Percentiles rank a stretch among this genome's conserved stretches.
Conservation (phyloP, 2,797 vertebrate genomes). For the Silurus lanzhouensis region DNA sequence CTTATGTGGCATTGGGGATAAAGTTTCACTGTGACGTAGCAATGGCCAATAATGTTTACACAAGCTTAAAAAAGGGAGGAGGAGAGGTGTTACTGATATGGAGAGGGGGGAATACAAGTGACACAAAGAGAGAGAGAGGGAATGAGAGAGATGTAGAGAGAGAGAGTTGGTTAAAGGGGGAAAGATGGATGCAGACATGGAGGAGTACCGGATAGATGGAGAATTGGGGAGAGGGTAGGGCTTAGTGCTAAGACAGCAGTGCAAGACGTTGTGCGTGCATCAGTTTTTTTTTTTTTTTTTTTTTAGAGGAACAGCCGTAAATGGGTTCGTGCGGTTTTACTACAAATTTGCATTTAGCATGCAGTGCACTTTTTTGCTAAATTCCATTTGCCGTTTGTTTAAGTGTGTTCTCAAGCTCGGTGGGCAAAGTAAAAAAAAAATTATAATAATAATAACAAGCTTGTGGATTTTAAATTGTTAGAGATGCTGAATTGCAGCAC, state of each 20-base stretch:
- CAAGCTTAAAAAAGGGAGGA: slow-evolving; percentile 27
- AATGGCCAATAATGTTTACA: slow-evolving; percentile 49
- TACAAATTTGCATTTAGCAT: slow-evolving; percentile 41
- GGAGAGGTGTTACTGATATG: slow-evolving; percentile 2
- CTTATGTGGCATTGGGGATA: slow-evolving; percentile 53
- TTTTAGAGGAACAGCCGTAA: slow-evolving; percentile 34
- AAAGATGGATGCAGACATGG: neutral
- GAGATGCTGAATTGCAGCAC: slow-evolving; percentile 14
- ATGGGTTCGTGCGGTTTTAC: slow-evolving; percentile 50
- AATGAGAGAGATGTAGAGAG: slow-evolving; percentile 5
- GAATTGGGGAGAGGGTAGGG: slow-evolving; percentile 15
- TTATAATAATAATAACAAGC: too few species aligned
- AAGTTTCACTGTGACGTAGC: slow-evolving; percentile 49
- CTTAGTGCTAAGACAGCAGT: slow-evolving; percentile 16
- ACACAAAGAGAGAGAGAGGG: neutral
- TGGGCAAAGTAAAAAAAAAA: slow-evolving; percentile 10
- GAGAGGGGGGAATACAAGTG: neutral
- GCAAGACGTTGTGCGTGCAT: slow-evolving; percentile 15
- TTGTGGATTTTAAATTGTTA: neutral
- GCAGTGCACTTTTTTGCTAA: slow-evolving; percentile 23
- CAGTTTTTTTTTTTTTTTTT: slow-evolving; percentile 25
- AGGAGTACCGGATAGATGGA: slow-evolving; percentile 35
- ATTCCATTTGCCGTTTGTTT: slow-evolving; percentile 14
- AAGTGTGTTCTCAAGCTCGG: neutral
- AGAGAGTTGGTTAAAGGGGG: neutral